Evolutionary conservation across 2,113 vertebrate species (phyloP).

Genomic region (Alectura lathami): DNA sequence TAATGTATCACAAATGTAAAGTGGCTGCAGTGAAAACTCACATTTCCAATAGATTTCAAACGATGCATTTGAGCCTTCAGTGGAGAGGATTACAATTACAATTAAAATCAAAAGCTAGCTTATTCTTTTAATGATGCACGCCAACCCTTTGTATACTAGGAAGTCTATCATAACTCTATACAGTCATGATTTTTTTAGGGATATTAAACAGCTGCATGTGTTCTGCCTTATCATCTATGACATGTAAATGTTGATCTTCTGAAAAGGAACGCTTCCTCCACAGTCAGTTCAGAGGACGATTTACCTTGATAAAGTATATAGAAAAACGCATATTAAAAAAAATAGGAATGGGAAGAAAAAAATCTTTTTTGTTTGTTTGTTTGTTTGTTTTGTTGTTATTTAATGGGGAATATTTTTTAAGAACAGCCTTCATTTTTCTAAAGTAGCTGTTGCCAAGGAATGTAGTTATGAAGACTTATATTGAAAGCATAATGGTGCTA

Average conservation of each 20-base stretch:
- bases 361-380: not conserved
- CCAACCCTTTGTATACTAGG: conserved; percentile 77
- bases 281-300: not conserved
- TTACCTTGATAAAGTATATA: not conserved
- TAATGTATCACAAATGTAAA: conserved; percentile 82
- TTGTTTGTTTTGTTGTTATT: not conserved
- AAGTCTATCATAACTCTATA: conserved; percentile 13
- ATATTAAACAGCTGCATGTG: not conserved
- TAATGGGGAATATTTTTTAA: not conserved
- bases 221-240: conserved; percentile 32
- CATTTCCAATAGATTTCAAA: conserved; percentile 83
- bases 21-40: conserved; percentile 77
- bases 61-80: conserved; percentile 82
- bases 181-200: conserved; percentile 6
- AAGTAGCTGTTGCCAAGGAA: not conserved
- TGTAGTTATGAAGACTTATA: not conserved
- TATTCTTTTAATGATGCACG: conserved; percentile 79
- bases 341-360: not conserved
- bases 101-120: conserved; percentile 87
- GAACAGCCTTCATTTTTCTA: not conserved
- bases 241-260: not conserved
- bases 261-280: not conserved
- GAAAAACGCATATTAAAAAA: not conserved
- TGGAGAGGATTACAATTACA: conserved; percentile 88
- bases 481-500: not conserved